Base-by-base conservation (phyloP, 2,888 invertebrate species). In the Tenthredo distinguenda region DNA sequence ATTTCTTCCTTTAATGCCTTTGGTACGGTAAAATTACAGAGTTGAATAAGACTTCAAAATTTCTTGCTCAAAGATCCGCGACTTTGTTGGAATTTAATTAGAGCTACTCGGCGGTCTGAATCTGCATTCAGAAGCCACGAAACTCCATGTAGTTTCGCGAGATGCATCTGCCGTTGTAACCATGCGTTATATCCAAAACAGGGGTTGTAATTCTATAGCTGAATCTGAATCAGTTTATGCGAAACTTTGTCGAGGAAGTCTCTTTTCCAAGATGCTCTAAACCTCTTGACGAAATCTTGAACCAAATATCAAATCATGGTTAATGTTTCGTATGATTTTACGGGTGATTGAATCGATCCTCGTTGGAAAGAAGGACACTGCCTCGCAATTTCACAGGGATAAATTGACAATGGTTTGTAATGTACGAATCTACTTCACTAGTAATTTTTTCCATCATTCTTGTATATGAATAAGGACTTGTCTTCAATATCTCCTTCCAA, bases 31-130 rank as follows among this genome's bases (percentile, higher is more conserved):
- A 58, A 40, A 81, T 81, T 58, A 62, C 40, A 6, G 26, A 81
- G 62, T 40, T 62, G 81, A 62, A 81, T 40, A 58, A 37, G 62
- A 81, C 62, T 37, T 58, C 62, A 62, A 62, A 37, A 62, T 81
- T 81, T 81, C 81, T 81, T 62, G n/a, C 10, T 40, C 26, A 15
- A 26, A 50, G 77, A 77, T 50, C 26, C 34, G 55, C 5, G 40
- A 62, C 58, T 81, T 40, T 37, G 62, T 62, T 62, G 40, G 40
- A 81, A 62, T 81, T 15, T 58, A 81, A 81, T 81, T 62, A 81
- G 62, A 62, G n/a, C 55, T 77, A 55, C 40, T 62, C 15, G 58
- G 21, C 58, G 62, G 58, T 37, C 62, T 65, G 21, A 62, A 62
- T 81, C n/a, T 37, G 26, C 68, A 68, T 43, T 15, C 26, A 47